Conservation (phyloP, 2,888 invertebrate species). For the Macrophya annulata region DNA sequence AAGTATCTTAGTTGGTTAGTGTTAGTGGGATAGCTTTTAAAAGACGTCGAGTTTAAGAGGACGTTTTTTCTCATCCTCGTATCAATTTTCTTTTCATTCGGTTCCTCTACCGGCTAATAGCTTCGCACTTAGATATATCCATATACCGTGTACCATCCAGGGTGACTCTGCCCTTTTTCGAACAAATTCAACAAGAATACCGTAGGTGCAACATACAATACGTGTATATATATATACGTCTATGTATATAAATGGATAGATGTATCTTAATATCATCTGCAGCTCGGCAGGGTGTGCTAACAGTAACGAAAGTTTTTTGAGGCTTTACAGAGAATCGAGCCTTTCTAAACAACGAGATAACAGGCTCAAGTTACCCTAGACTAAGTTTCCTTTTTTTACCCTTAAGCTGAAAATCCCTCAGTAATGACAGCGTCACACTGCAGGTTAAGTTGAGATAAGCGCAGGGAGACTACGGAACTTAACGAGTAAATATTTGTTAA, state of each 20-base stretch:
- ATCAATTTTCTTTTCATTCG: constrained; percentile 52
- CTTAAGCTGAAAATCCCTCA: constrained; percentile 42
- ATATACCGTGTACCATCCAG: constrained; percentile 32
- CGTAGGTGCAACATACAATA: background rate
- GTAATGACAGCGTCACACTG: constrained; percentile 19
- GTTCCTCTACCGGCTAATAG: constrained; percentile 44
- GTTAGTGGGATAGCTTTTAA: constrained; percentile 45
- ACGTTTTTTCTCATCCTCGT: constrained; percentile 42
- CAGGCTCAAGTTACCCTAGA: constrained; percentile 25
- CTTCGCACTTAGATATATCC: constrained; percentile 44
- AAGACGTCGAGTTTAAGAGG: constrained; percentile 44
- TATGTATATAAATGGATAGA: constrained; percentile 1
- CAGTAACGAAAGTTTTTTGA: constrained; percentile 16
- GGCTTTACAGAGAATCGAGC: constrained; percentile 4
- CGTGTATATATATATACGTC: background rate
- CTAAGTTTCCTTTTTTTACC: constrained; percentile 25
- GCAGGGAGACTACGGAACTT: background rate
- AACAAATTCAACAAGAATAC: constrained; percentile 19
- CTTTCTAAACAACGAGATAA: constrained; percentile 44
- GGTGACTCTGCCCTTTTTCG: constrained; percentile 27
- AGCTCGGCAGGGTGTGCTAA: constrained; percentile 21
- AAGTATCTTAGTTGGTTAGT: background rate
- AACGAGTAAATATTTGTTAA: constrained; percentile 45
- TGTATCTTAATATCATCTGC: constrained; percentile 30
- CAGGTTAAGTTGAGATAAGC: constrained; percentile 43